Conservation (phyloP, 2,113 vertebrate species). For the Pardalotus punctatus region DNA sequence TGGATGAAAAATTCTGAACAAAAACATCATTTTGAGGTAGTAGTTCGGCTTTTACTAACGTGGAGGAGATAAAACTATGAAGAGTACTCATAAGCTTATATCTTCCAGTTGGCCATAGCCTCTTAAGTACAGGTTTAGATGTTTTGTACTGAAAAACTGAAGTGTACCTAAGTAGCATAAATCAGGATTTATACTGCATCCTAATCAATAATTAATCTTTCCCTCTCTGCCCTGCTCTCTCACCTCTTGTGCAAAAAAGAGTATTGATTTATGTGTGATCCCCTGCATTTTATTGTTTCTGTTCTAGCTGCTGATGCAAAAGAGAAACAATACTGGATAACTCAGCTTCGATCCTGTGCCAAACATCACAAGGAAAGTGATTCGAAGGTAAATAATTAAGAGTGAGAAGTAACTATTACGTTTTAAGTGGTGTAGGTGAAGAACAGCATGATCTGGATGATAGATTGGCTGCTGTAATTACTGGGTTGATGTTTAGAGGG, state of each 20-base stretch:
- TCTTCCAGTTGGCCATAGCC: neutral
- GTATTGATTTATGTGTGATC: neutral
- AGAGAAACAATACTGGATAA: conserved; percentile 95
- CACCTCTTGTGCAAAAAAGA: neutral
- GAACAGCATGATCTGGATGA: neutral
- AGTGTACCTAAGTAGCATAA: neutral
- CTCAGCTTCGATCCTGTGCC: conserved; percentile 90
- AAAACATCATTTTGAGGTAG: neutral
- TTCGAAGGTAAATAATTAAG: conserved; percentile 81
- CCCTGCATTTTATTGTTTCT: conserved; percentile 36
- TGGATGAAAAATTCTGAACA: neutral
- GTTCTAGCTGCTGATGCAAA: conserved; percentile 87
- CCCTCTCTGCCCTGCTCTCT: neutral
- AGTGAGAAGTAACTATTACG: neutral
- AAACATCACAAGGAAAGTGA: conserved; percentile 89
- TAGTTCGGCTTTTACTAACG: neutral
- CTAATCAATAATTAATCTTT: neutral
- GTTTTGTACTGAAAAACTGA: neutral
- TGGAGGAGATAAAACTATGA: neutral
- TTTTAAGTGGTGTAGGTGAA: neutral
- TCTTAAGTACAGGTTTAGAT: neutral
- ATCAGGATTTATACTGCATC: neutral
- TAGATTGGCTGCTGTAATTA: neutral
- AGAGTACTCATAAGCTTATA: neutral
- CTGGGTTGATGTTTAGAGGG: neutral